Percentiles rank a stretch among this genome's conserved stretches.
These are phyloP conservation scores for Pygmarrhopalites habei DNA, from an alignment of 1,140 invertebrate genomes.

Conservation along the genomic window DNA sequence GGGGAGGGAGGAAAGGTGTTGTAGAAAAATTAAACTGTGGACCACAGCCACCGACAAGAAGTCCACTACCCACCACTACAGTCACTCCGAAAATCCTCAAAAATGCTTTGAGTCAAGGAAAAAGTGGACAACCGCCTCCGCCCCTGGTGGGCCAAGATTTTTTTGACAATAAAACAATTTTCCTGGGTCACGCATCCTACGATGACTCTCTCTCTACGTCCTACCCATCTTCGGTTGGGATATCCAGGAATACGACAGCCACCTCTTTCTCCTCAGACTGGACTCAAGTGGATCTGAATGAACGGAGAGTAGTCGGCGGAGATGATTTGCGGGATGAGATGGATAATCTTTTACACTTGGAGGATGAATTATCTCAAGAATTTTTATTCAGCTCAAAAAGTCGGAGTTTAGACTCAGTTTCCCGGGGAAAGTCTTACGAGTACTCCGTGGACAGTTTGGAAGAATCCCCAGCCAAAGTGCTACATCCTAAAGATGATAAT, in stretches of 20 bases:
- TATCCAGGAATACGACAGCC: slow-evolving; percentile 25
- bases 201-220: slow-evolving; percentile 2
- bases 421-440: neutral
- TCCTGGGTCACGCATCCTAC: too few species aligned
- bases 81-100: too few species aligned
- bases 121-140: too few species aligned
- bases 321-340: neutral
- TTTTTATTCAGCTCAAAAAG: neutral
- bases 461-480: neutral
- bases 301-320: neutral
- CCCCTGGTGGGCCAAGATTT: too few species aligned
- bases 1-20: neutral
- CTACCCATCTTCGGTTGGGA: slow-evolving; percentile 11
- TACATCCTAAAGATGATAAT: neutral
- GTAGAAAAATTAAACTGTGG: neutral
- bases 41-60: neutral
- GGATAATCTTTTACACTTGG: too few species aligned
- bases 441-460: slow-evolving; percentile 11
- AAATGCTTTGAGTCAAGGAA: too few species aligned
- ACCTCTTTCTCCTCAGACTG: slow-evolving; percentile 19
- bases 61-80: too few species aligned
- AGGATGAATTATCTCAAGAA: slow-evolving; percentile 1
- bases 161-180: too few species aligned
- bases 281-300: neutral
- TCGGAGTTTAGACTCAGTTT: neutral